Evolutionary conservation across 2,797 vertebrate species (phyloP), one percentile per base, ranked within the genome.

Genomic region (Peromyscus attwateri): DNA sequence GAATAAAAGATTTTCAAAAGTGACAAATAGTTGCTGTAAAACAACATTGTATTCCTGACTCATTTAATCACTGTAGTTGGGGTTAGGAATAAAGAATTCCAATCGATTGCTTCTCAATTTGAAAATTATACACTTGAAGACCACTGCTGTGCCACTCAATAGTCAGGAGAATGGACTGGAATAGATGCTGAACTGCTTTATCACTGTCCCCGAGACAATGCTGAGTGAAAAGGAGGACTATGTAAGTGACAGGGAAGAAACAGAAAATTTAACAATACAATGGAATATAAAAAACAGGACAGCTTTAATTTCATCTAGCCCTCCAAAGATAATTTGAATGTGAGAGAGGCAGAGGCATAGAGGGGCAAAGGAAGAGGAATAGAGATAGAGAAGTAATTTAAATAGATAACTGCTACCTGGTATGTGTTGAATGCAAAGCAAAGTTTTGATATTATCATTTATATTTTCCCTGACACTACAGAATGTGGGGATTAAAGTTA

Each of bases 91-190:
- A 99, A 99, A 99, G 97, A 96, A 95, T 99, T 99, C 98, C 98
- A 99, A 99, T 99, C 98, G 98, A 99, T 99, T 99, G 98, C 98
- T 98, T 99, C 98, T 98, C 99, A 99, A 99, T 99, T 99, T 99
- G 99, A 99, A 99, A 99, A 99, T 99, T 99, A 99, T 98, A 99
- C 98, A 98, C 98, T 98, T 98, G 98, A 98, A 98, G 99, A 98
- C 98, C 95, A 98, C 99, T 98, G 98, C 98, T 99, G 98, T 98
- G 98, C 97, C 96, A 97, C 98, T 99, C 98, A 99, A 98, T 99
- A 98, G 98, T 98, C 91, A 80, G 95, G 88, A 97, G 97, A 98
- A 98, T 95, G 97, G 97, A 98, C 92, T 95, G 95, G 89, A 97
- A 97, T 95, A 88, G 97, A 97, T 92, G 91, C 96, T 96, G 95